Base-by-base conservation (phyloP, 35 echinoderm and acorn worm genomes). In the Heliocidaris erythrogramma region DNA sequence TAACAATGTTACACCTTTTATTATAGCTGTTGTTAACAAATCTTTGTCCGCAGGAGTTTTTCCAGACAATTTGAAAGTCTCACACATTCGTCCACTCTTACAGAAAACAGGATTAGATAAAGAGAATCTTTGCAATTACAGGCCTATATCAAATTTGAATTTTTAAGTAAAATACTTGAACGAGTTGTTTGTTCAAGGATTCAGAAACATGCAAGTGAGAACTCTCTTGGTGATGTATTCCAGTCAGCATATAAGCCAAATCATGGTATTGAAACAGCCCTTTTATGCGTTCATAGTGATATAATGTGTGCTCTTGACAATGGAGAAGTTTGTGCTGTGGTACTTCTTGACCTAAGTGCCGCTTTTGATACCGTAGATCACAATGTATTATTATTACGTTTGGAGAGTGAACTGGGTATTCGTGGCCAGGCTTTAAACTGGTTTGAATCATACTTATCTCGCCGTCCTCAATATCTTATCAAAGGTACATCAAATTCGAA, bases 181-280 rank as follows among this genome's bases (percentile, higher is more conserved):
- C 47, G 94, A 18, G 59, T 95, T 59, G 94, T 95, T 9, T 95
- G 85, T 31, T 42, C 86, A 21, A 95, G 94, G 49, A 85, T 85
- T 85, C 84, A 85, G 4, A 85, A 85, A 85, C 84, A 85, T 85
- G 30, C 84, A 4, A 7, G 21, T 85, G 84, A 85, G 16, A 5
- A 85, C 16, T 5, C 5, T n/a, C 84, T 85, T 14, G 16, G 84
- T 14, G 84, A 85, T 85, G 30, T 17, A 85, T 85, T 85, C 84
- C 84, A 85, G 84, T 85, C n/a, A n/a, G n/a, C n/a, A n/a, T n/a
- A n/a, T n/a, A n/a, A n/a, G n/a, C n/a, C n/a, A n/a, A n/a, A n/a
- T n/a, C n/a, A n/a, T n/a, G n/a, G n/a, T n/a, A n/a, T n/a, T n/a
- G n/a, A n/a, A n/a, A n/a, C n/a, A n/a, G 84, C 84, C 84, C 84